A percentile compares a stretch with the other conserved stretches of the same genome.
phyloP scores from a whole-genome alignment of 2,888 invertebrate genomes.

The Dilophus febrilis region DNA sequence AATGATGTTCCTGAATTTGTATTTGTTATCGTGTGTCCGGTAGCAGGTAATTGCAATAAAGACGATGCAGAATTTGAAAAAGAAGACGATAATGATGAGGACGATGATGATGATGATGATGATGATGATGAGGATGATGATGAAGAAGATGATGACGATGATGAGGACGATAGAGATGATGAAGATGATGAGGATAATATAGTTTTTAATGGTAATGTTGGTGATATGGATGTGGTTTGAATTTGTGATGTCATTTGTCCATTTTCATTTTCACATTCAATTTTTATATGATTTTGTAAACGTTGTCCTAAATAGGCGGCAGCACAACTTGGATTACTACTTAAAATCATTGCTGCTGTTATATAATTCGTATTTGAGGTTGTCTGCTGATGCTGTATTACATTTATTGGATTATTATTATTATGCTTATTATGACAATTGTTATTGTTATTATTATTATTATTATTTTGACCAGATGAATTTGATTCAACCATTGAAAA shows the following conservation, averaged over 20 bases:
- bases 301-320: slow-evolving; percentile 28
- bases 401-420: neutral
- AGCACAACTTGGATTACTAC: slow-evolving; percentile 24
- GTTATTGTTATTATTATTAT: neutral
- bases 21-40: neutral
- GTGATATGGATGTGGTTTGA: too few relatives aligned
- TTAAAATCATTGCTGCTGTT: slow-evolving; percentile 29
- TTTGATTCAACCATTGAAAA: slow-evolving; percentile 15
- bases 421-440: slow-evolving; percentile 13
- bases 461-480: slow-evolving; percentile 8
- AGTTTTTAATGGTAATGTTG: too few relatives aligned
- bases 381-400: neutral
- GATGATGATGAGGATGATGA: too few relatives aligned
- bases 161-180: too few relatives aligned
- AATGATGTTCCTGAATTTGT: slow-evolving; percentile 39
- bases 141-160: too few relatives aligned
- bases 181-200: neutral
- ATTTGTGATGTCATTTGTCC: slow-evolving; percentile 8
- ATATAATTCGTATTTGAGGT: slow-evolving; percentile 15
- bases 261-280: slow-evolving; percentile 23
- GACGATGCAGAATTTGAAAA: too few relatives aligned
- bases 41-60: too few relatives aligned
- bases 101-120: too few relatives aligned
- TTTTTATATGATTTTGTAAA: slow-evolving; percentile 23
- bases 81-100: too few relatives aligned